Evolutionary conservation across 2,888 invertebrate genomes (phyloP).

Genomic region (Tiliacea citrago): DNA sequence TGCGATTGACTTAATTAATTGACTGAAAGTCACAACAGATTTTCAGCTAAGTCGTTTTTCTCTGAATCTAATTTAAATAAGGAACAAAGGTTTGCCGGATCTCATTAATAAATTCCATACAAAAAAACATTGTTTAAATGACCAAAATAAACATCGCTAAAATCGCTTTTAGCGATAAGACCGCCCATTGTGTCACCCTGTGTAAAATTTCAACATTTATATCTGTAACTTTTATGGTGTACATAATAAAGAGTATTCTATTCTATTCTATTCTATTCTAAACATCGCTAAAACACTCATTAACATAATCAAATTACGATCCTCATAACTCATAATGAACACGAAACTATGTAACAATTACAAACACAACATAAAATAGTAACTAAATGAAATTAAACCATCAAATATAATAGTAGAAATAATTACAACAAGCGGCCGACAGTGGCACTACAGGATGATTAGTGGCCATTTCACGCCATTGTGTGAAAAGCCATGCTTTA

Average conservation of each 20-base stretch:
- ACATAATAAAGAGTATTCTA: no score
- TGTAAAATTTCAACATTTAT: no score
- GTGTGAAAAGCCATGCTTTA: conserved; percentile 48
- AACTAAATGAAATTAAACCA: conserved; percentile 45
- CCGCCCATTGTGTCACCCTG: no score
- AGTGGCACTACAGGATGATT: conserved; percentile 37
- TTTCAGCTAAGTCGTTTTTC: not conserved
- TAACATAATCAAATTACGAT: conserved; percentile 3
- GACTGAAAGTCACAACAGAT: not conserved
- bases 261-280: no score
- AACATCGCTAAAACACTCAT: not conserved
- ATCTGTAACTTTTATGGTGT: no score
- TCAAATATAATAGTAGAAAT: conserved; percentile 45
- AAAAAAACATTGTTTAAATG: not conserved
- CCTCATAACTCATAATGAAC: conserved; percentile 25
- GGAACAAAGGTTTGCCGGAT: no score
- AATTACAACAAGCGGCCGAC: conserved; percentile 24
- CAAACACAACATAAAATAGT: conserved; percentile 28
- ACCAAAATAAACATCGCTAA: no score
- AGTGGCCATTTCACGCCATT: conserved; percentile 41
- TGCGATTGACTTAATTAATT: not conserved
- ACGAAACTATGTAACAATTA: conserved; percentile 3
- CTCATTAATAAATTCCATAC: not conserved
- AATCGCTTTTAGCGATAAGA: no score
- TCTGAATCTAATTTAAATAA: not conserved